Percentiles rank a stretch among this genome's conserved stretches.
phyloP scores from a whole-genome alignment of 2,888 invertebrate species.

The Hololepta plana region DNA sequence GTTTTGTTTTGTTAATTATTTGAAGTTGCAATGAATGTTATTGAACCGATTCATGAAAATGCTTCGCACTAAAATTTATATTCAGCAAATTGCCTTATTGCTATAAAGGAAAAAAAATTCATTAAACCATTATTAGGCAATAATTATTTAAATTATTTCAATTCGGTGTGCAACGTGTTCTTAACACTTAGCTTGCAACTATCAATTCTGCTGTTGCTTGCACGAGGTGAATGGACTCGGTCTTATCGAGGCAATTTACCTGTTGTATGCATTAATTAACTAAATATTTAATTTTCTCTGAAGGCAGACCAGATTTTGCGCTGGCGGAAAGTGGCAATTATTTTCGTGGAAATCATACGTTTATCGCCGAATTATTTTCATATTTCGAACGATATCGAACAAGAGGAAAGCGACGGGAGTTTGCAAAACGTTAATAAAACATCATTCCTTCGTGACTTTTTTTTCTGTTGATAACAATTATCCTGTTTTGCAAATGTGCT shows the following conservation, averaged over 20 bases:
- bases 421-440: too few species aligned
- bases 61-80: too few species aligned
- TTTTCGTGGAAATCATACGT: constrained; percentile 24
- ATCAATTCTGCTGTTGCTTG: neutral
- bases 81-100: too few species aligned
- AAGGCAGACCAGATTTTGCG: constrained; percentile 21
- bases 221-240: neutral
- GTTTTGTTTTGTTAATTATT: constrained; percentile 3
- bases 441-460: too few species aligned
- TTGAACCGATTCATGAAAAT: too few species aligned
- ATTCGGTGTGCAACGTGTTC: too few species aligned
- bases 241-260: too few species aligned
- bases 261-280: constrained; percentile 5
- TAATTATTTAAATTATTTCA: neutral
- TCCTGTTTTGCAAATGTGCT: constrained; percentile 8
- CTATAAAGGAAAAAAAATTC: neutral
- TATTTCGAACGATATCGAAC: constrained; percentile 8
- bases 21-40: neutral
- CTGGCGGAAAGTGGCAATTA: constrained; percentile 22
- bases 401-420: constrained; percentile 4
- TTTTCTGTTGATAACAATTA: constrained; percentile 2
- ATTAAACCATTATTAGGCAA: neutral
- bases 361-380: constrained; percentile 15
- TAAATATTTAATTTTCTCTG: constrained; percentile 9
- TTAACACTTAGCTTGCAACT: too few species aligned